phyloP scores from a whole-genome alignment of 2,797 vertebrate genomes.

The Mus caroli region DNA sequence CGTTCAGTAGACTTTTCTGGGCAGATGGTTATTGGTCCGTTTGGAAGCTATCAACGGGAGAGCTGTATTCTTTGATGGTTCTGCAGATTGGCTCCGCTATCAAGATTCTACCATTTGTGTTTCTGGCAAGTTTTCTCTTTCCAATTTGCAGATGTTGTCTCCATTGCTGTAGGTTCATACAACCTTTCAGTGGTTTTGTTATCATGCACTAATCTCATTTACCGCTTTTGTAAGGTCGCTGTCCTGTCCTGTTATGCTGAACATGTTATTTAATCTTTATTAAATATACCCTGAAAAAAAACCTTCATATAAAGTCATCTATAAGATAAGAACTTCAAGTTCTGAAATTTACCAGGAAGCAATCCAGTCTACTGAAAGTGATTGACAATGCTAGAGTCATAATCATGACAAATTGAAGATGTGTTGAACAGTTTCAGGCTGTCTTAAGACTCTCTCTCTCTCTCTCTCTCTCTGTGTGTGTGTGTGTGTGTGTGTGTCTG shows the following conservation, averaged over 20 bases:
- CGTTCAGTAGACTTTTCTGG: conserved; percentile 1
- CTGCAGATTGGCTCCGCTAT: not conserved
- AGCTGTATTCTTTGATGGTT: not conserved
- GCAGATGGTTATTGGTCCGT: not conserved
- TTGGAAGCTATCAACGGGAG: not conserved
- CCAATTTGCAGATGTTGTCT: not conserved
- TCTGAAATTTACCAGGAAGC: not conserved
- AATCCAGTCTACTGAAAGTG: not conserved
- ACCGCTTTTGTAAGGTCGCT: not conserved
- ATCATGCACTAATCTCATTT: not conserved
- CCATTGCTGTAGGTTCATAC: not conserved
- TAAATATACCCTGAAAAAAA: conserved; percentile 28
- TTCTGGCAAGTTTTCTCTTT: not conserved
- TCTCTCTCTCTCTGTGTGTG: too few species aligned
- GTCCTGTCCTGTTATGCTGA: not conserved
- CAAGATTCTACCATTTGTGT: not conserved
- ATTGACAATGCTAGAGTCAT: not conserved
- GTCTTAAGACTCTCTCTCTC: not conserved
- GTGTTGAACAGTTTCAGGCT: not conserved
- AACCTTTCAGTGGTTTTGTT: not conserved
- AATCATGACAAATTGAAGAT: not conserved
- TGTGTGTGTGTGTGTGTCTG: too few species aligned
- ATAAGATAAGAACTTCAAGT: not conserved
- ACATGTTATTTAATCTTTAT: not conserved
- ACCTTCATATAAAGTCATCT: not conserved